These are phyloP conservation scores for Sepiola atlantica DNA, from an alignment of 2,888 invertebrate species.

Conservation along the genomic window DNA sequence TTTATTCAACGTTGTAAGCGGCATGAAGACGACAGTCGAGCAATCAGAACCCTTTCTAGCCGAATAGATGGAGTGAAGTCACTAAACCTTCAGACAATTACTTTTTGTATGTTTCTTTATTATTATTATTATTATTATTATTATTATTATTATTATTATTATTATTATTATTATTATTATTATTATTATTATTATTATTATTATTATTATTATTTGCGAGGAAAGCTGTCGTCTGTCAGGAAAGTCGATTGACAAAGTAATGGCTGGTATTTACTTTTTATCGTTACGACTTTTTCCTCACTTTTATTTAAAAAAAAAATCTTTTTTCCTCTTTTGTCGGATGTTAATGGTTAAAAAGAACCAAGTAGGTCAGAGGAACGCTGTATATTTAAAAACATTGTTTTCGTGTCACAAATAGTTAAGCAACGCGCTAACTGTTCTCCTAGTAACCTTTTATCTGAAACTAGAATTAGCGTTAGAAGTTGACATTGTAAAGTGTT, in stretches of 20 bases:
- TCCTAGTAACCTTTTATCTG: not conserved
- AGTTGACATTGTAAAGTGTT: too few species aligned
- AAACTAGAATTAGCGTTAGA: too few species aligned
- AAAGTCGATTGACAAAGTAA: constrained; percentile 7
- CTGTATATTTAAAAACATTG: not conserved
- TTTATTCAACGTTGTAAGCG: constrained; percentile 15
- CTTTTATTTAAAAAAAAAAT: not conserved
- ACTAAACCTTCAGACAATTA: constrained; percentile 32
- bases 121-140: too few species aligned
- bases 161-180: too few species aligned
- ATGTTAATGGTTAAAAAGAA: not conserved
- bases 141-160: too few species aligned
- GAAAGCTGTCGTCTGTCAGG: not conserved
- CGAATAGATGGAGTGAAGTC: not conserved
- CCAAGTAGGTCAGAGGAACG: not conserved
- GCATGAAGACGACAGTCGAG: not conserved
- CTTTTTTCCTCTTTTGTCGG: not conserved
- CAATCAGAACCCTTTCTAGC: not conserved
- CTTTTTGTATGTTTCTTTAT: not conserved
- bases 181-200: too few species aligned
- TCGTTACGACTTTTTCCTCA: not conserved
- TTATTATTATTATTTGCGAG: not conserved
- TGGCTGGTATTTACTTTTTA: not conserved
- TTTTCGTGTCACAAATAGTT: not conserved
- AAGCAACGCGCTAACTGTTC: not conserved